Base-by-base conservation (phyloP, 2,113 vertebrate genomes). In the Spea bombifrons region DNA sequence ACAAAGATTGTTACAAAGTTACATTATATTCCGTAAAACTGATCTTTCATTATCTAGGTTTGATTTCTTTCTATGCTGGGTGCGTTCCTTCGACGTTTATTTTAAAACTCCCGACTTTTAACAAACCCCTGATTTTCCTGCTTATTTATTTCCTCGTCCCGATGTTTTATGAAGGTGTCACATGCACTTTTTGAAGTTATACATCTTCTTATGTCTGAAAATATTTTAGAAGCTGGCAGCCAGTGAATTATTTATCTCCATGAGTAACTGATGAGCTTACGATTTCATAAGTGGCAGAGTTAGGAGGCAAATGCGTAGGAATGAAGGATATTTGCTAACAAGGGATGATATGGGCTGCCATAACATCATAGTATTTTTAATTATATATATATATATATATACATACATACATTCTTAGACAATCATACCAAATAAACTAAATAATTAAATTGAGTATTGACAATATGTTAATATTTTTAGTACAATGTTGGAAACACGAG, bases 191-290 rank as follows among this genome's bases (percentile, higher is more conserved):
- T 78, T 78, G 69, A 78, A 78, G 76, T 72, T 78, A 66, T 72
- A 78, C 76, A 71, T 78, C 76, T 77, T 77, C 66, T 72, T 45
- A 55, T 78, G 69, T 78, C 76, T 78, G 72, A 72, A 78, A 78
- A 78, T 78, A 78, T 78, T 78, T 78, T 78, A 72, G 69, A 78
- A 53, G 76, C 69, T 61, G 76, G 76, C 76, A 78, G 76, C 59
- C 15, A 72, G 59, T 78, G 76, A 78, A 78, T 78, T 78, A 78
- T 78, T 78, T 78, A 78, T 78, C 61, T 66, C 64, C 76, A 55
- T 49, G 13, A 72, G 76, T 72, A 72, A 78, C 69, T 78, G 76
- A 72, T 78, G 76, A 78, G 69, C 76, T 65, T 70, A 78, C 47
- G 52, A 46, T 63, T 72, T 72, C 71, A 78, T 78, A 78, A 78